Conservation (phyloP, 2,797 vertebrate genomes). For the Lemur catta region DNA sequence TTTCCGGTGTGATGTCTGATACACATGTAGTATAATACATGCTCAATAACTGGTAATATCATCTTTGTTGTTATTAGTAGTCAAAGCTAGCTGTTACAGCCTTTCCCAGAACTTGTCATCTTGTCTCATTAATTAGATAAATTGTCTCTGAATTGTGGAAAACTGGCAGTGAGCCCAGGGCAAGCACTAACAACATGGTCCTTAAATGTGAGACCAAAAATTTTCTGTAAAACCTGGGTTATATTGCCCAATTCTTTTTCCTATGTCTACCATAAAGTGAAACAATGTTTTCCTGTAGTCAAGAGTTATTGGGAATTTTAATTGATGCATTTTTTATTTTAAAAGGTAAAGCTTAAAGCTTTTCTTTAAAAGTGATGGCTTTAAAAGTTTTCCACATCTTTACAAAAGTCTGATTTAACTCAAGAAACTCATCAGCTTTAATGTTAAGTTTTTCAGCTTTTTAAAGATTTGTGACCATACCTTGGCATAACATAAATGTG, state of each 20-base stretch:
- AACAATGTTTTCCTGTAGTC: slow-evolving; percentile 47
- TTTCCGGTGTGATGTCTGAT: background rate
- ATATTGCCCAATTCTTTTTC: background rate
- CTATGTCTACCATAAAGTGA: slow-evolving; percentile 20
- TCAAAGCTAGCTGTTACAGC: slow-evolving; percentile 35
- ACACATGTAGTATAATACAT: no score
- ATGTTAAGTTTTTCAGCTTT: slow-evolving; percentile 59
- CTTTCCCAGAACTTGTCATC: slow-evolving; percentile 40
- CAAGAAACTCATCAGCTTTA: slow-evolving; percentile 63
- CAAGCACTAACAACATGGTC: background rate
- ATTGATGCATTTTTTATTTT: slow-evolving; percentile 61
- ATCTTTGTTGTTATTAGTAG: background rate
- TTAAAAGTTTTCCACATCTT: slow-evolving; percentile 60
- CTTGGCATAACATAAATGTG: slow-evolving; percentile 60
- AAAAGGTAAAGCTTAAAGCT: slow-evolving; percentile 54
- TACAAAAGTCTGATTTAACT: slow-evolving; percentile 57
- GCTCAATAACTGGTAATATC: background rate
- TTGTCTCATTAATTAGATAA: slow-evolving; percentile 55
- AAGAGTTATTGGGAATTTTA: slow-evolving; percentile 57
- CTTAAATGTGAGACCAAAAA: background rate
- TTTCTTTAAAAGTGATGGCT: slow-evolving; percentile 46
- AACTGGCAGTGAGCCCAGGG: background rate
- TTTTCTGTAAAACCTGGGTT: slow-evolving; percentile 32
- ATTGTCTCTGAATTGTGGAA: slow-evolving; percentile 51
- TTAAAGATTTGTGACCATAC: slow-evolving; percentile 63